Conservation (phyloP, 2,113 vertebrate genomes). For the Tinamus guttatus region DNA sequence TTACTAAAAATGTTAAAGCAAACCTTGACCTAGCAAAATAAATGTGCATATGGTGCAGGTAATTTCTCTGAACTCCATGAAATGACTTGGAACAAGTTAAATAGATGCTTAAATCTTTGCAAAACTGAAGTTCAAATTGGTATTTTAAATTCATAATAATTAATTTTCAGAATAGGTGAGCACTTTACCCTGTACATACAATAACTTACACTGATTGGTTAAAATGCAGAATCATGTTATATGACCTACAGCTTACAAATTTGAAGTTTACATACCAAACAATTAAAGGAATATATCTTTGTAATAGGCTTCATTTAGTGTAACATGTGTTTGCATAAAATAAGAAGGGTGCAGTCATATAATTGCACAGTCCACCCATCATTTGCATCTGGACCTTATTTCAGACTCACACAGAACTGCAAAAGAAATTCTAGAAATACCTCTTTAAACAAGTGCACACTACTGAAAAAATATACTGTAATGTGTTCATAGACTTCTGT, state of each 20-base stretch:
- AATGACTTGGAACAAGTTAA: neutral
- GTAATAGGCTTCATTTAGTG: neutral
- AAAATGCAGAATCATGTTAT: neutral
- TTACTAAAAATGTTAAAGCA: neutral
- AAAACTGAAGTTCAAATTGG: neutral
- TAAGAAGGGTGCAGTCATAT: neutral
- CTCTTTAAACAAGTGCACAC: neutral
- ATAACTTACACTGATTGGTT: neutral
- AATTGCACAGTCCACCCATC: neutral
- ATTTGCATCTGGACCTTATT: neutral
- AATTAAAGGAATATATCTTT: neutral
- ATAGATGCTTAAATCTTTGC: neutral
- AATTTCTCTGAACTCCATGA: neutral
- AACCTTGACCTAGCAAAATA: neutral
- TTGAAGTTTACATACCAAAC: neutral
- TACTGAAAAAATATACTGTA: neutral
- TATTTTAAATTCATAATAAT: neutral
- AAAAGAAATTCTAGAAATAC: neutral
- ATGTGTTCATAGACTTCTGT: neutral
- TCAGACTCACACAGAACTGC: neutral
- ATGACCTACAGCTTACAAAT: neutral
- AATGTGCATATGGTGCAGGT: neutral
- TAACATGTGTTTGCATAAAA: neutral
- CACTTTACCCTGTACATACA: too few species aligned
- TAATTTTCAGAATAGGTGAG: neutral